Conservation (phyloP, 2,888 invertebrate species). For the Limenitis camilla region DNA sequence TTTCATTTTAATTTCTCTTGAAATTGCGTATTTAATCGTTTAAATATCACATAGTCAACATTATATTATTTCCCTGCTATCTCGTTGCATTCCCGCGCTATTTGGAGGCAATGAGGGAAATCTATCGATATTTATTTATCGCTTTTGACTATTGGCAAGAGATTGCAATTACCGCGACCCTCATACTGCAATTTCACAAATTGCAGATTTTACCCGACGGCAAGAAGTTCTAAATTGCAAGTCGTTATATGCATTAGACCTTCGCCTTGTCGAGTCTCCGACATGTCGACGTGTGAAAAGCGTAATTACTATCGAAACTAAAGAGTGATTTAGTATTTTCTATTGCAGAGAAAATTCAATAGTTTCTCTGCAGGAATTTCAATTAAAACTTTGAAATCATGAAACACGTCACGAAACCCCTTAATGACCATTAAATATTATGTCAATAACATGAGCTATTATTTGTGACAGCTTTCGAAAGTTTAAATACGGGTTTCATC, state of each 20-base stretch:
- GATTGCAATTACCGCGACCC: slow-evolving; percentile 58
- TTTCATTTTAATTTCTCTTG: neutral
- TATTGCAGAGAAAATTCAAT: slow-evolving; percentile 1
- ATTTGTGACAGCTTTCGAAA: slow-evolving; percentile 12
- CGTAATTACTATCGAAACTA: slow-evolving; percentile 1
- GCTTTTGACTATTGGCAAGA: slow-evolving; percentile 48
- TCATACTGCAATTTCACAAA: slow-evolving; percentile 65
- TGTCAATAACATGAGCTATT: slow-evolving; percentile 12
- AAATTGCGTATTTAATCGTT: neutral
- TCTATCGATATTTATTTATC: slow-evolving; percentile 59
- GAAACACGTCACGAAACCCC: neutral
- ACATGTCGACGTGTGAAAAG: slow-evolving; percentile 27
- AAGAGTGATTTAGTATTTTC: slow-evolving; percentile 1
- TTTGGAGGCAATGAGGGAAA: slow-evolving; percentile 35
- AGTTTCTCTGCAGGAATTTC: neutral
- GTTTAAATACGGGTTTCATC: slow-evolving; percentile 31
- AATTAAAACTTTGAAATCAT: slow-evolving; percentile 4
- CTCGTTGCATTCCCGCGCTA: slow-evolving; percentile 5
- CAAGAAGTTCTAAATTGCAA: slow-evolving; percentile 59
- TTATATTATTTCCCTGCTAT: slow-evolving; percentile 3
- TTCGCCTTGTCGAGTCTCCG: slow-evolving; percentile 35
- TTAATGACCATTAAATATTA: slow-evolving; percentile 2
- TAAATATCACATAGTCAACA: neutral
- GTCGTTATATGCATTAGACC: slow-evolving; percentile 54
- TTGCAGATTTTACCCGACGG: slow-evolving; percentile 63